Percentiles rank a stretch among this genome's conserved stretches.
Evolutionary conservation across 2,797 vertebrate species (phyloP).

Genomic region (Aldrovandia affinis): DNA sequence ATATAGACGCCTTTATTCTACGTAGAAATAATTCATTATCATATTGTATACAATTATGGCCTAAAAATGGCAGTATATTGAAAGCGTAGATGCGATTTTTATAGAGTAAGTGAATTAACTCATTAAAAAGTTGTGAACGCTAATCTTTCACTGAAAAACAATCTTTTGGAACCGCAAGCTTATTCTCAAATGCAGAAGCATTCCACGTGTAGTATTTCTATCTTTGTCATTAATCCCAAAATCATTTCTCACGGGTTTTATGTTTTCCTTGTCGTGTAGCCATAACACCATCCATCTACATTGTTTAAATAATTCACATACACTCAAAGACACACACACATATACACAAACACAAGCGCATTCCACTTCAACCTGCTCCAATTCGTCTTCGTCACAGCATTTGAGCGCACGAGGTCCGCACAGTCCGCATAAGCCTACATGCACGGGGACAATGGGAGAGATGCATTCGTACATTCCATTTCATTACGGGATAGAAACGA

Average conservation of each 20-base stretch:
- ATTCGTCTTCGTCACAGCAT: conserved; percentile 49
- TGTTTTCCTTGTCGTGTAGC: conserved; percentile 50
- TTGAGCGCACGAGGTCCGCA: conserved; percentile 39
- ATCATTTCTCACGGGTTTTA: conserved; percentile 56
- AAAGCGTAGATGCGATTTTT: background rate
- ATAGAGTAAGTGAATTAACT: background rate
- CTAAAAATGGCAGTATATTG: background rate
- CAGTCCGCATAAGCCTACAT: conserved; percentile 21
- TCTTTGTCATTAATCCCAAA: conserved; percentile 33
- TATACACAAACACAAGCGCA: conserved; percentile 28
- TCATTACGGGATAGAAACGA: conserved; percentile 47
- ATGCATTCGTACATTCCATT: conserved; percentile 37
- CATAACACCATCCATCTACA: conserved; percentile 49
- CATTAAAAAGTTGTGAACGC: background rate
- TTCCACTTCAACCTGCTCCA: conserved; percentile 55
- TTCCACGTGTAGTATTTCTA: background rate
- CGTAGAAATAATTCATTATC: background rate
- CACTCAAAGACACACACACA: conserved; percentile 27
- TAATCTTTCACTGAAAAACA: background rate
- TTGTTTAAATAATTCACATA: conserved; percentile 51
- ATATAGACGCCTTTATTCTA: background rate
- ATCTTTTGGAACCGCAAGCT: background rate
- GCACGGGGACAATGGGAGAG: conserved; percentile 25
- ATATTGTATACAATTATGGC: background rate
- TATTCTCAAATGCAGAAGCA: background rate